Percentiles rank a stretch among this genome's conserved stretches.
Evolutionary conservation across 2,888 invertebrate species (phyloP).

Genomic region (Orgyia antiqua): DNA sequence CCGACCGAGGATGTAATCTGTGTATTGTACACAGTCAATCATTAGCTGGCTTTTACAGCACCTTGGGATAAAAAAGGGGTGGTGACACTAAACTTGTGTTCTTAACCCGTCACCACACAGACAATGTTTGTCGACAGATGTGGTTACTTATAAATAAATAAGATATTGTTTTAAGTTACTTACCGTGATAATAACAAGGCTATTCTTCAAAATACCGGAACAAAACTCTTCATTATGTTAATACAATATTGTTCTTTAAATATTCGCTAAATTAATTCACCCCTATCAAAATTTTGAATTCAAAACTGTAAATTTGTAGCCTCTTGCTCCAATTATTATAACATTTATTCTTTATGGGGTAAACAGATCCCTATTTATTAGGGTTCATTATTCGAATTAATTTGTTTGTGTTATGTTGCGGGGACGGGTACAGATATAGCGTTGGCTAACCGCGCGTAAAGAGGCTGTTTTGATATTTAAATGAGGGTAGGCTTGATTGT

Average conservation of each 20-base stretch:
- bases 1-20: no score
- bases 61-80: no score
- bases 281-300: constrained; percentile 62
- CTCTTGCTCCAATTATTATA: constrained; percentile 72
- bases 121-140: no score
- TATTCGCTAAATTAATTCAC: constrained; percentile 63
- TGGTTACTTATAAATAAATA: no score
- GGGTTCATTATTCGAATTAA: constrained; percentile 76
- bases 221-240: constrained; percentile 46
- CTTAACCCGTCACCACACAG: no score
- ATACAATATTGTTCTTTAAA: constrained; percentile 45
- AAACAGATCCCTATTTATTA: constrained; percentile 75
- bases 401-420: constrained; percentile 75
- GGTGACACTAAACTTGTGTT: no score
- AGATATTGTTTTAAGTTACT: no score
- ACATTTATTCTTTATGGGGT: constrained; percentile 75
- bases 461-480: constrained; percentile 74
- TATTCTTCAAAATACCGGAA: constrained; percentile 30
- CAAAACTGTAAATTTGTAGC: constrained; percentile 66
- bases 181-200: constrained; percentile 21
- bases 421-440: constrained; percentile 42
- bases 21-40: no score
- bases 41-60: no score
- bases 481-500: constrained; percentile 71
- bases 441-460: constrained; percentile 53